phyloP scores from a whole-genome alignment of 1,140 invertebrate species.

The Hetaerina americana region DNA sequence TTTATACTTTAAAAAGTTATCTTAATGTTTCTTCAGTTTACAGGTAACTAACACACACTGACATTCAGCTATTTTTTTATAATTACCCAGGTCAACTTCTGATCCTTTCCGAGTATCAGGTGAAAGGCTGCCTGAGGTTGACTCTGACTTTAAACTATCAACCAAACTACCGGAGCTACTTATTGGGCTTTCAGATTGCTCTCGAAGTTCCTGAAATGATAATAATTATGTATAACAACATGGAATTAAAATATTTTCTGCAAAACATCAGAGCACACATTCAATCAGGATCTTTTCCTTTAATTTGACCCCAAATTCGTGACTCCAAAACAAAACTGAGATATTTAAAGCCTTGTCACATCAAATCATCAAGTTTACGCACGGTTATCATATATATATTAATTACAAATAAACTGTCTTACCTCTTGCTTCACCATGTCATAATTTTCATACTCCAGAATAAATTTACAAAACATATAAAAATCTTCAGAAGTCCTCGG shows the following conservation, averaged over 20 bases:
- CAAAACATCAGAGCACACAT: too few relatives aligned
- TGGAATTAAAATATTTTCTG: too few relatives aligned
- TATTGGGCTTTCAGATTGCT: slow-evolving; percentile 6
- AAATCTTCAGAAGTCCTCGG: slow-evolving; percentile 39
- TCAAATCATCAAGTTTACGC: too few relatives aligned
- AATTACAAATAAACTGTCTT: slow-evolving; percentile 18
- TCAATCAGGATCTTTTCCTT: too few relatives aligned
- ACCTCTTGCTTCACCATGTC: slow-evolving; percentile 33
- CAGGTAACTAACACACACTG: too few relatives aligned
- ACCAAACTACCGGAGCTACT: slow-evolving; percentile 9
- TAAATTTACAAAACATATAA: slow-evolving; percentile 38
- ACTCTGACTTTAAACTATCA: slow-evolving; percentile 10
- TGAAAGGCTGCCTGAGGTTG: neutral
- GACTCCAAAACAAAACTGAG: too few relatives aligned
- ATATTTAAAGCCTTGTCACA: too few relatives aligned
- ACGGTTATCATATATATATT: neutral
- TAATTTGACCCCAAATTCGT: too few relatives aligned
- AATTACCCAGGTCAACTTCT: slow-evolving; percentile 5
- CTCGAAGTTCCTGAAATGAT: slow-evolving; percentile 8
- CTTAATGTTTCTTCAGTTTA: too few relatives aligned
- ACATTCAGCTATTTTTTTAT: too few relatives aligned
- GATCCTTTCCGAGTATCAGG: slow-evolving; percentile 6
- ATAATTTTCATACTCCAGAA: slow-evolving; percentile 42
- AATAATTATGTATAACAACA: too few relatives aligned
- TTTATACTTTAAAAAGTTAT: too few relatives aligned